Base-by-base conservation (phyloP, 2,113 vertebrate genomes). In the Myotis davidii region DNA sequence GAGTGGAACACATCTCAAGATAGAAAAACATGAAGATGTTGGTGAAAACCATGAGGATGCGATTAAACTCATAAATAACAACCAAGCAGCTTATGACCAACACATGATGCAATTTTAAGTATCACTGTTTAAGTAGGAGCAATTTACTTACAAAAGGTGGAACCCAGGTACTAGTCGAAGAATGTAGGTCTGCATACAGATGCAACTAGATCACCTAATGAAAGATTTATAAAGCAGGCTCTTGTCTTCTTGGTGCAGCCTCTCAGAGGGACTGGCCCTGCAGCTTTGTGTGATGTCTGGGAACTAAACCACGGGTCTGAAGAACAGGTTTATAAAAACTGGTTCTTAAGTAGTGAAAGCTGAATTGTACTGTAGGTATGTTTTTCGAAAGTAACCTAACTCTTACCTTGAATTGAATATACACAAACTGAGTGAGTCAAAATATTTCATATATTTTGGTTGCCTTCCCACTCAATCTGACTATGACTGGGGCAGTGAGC, bases 251-350 rank as follows among this genome's bases (percentile, higher is more conserved):
- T 83, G 16, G 67, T 85, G 52, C 32, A 87, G 52, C 25, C 84
- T 79, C 92, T 96, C 8, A 95, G 82, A 90, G 61, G 61, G 97
- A 97, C 96, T 90, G 96, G 97, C 96, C 97, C 94, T 95, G 79
- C 96, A 11, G 74, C 96, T 96, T 96, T 96, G 37, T 95, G 90
- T 97, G 88, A 94, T 92, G 85, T 86, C 88, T 69, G 20, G 37
- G 85, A 95, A 82, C 69, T 93, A 91, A 91, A 87, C 48, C 93
- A 76, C 16, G 74, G 73, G 23, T 73, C 48, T 94, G 65, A 88
- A 83, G 70, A 93, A 83, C 61, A 81, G 86, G 74, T 90, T 92
- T 93, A 48, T 81, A 65, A 86, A 52, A 91, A 97, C 82, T 85
- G 82, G 88, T 97, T 97, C 85, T 79, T 89, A 34, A 89, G 42